Evolutionary conservation across 37 sponge, comb jelly and placozoan genomes (phyloP).

Genomic region (Ianthella basta): DNA sequence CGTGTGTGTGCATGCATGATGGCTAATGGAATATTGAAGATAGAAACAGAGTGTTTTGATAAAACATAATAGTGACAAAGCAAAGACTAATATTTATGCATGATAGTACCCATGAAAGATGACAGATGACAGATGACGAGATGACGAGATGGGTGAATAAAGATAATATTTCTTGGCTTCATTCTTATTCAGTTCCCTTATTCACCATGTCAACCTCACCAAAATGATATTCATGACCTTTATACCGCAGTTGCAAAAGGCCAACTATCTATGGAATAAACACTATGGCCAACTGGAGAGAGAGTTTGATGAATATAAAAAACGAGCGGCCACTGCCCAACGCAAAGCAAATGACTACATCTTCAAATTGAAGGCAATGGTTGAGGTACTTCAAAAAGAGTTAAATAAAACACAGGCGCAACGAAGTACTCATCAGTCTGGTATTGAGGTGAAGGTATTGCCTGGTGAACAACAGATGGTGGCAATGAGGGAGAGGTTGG

Average conservation of each 20-base stretch:
- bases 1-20: no score
- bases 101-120: no score
- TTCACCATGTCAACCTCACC: no score
- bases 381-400: not conserved
- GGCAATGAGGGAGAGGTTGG: not conserved
- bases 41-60: no score
- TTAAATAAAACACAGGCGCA: not conserved
- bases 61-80: no score
- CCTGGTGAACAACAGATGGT: not conserved
- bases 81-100: no score
- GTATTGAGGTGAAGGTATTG: not conserved
- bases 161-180: no score
- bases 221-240: no score
- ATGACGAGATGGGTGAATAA: no score
- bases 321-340: not conserved
- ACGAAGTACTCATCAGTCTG: not conserved
- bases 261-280: constrained; percentile 7
- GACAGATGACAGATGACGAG: no score
- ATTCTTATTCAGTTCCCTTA: no score
- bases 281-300: not conserved
- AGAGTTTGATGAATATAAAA: not conserved
- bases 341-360: not conserved
- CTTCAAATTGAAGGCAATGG: not conserved
- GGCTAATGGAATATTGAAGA: no score
- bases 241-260: not conserved